Base-by-base conservation (phyloP, 2,888 invertebrate species). In the Pheosia gnoma region DNA sequence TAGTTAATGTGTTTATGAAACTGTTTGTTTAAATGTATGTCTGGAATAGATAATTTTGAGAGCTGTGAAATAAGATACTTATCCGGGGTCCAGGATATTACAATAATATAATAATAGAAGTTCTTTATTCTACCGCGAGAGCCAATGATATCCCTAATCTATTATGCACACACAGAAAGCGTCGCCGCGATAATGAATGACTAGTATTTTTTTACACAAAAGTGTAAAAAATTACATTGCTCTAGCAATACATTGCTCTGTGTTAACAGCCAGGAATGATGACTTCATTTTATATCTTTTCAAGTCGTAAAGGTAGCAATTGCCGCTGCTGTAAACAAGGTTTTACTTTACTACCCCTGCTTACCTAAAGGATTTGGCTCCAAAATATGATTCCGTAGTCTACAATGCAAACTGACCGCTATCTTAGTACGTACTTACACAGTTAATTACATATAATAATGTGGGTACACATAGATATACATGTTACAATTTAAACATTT, bases 401-500 rank as follows among this genome's bases (percentile, higher is more conserved):
- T 55, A 57, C 45, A 65, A 45, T 55, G 52, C 57, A 63, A 59
- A 58, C 58, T 66, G 67, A 57, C 67, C 65, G 60, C 61, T 75
- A 74, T 74, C 75, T 57, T 56, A 58, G 52, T 62, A 58, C 59
- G 62, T 52, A 61, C 59, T 61, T 54, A 61, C 53, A 66, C 65
- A 70, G n/a, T 65, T 57, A 63, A 72, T 62, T 55, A 70, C 38
- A 59, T 59, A 62, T 47, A 58, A 61, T 63, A 57, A 64, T 65
- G 54, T 64, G 55, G 36, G 61, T 59, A 61, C 53, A 68, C 57
- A 68, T 43, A 65, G 67, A 37, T 7, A 37, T 7, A 5, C 5
- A 41, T 41, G 41, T 41, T 41, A 41, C 8, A 41, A 75, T 51
- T 71, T 67, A 70, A 69, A 62, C 72, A 63, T 70, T 72, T 76